These are phyloP conservation scores for Rhopalosiphum padi DNA, from an alignment of 1,140 invertebrate species.

Conservation along the genomic window DNA sequence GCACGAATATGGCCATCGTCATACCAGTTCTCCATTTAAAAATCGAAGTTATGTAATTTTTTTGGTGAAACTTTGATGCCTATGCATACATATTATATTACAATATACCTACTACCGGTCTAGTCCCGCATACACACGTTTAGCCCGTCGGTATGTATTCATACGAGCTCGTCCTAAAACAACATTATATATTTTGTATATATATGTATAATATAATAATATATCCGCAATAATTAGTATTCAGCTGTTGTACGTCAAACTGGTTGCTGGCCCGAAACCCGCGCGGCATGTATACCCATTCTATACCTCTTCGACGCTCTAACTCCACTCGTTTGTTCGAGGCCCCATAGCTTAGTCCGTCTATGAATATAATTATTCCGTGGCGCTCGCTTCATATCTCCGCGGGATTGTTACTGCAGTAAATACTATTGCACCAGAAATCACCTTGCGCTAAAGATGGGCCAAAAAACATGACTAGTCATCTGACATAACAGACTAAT, in stretches of 20 bases:
- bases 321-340: slow-evolving; percentile 45
- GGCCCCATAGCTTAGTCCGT: slow-evolving; percentile 50
- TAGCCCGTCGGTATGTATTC: neutral
- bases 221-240: slow-evolving; percentile 45
- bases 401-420: neutral
- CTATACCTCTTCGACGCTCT: slow-evolving; percentile 17
- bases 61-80: slow-evolving; percentile 36
- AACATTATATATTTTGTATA: neutral
- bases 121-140: neutral
- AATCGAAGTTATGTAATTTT: neutral
- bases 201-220: neutral
- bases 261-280: neutral
- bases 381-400: neutral
- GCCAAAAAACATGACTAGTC: neutral
- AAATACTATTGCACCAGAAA: neutral
- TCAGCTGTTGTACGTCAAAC: neutral
- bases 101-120: neutral
- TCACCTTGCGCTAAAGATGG: neutral
- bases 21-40: neutral
- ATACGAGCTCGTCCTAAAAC: neutral
- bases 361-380: neutral
- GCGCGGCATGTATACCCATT: neutral
- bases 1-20: slow-evolving; percentile 23
- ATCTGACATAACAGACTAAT: no score
- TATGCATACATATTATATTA: neutral